Percentiles rank a stretch among this genome's conserved stretches.
Conservation (phyloP, 2,888 invertebrate genomes). For the Scelioninae gen. 1 region DNA sequence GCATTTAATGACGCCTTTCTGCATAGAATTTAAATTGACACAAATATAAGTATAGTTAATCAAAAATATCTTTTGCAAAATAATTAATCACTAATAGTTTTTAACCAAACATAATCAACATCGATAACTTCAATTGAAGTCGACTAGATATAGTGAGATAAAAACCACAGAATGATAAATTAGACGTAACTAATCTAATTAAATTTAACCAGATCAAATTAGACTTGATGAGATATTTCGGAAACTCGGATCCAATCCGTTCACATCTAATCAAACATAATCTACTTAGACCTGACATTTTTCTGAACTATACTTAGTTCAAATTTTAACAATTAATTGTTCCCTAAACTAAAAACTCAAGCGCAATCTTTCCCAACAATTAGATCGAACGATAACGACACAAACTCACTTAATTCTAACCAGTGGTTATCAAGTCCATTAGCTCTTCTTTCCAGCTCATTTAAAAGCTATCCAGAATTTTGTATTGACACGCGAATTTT, state of each 20-base stretch:
- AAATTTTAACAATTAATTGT: background rate
- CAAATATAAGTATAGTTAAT: no score
- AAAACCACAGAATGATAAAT: conserved; percentile 35
- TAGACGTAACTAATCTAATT: conserved; percentile 33
- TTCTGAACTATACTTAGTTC: background rate
- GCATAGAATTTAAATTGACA: background rate
- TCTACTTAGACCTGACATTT: conserved; percentile 4
- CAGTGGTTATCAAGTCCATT: no score
- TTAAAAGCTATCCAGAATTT: conserved; percentile 1
- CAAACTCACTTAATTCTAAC: no score
- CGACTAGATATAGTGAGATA: background rate
- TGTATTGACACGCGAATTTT: conserved; percentile 7
- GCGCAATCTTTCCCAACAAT: no score
- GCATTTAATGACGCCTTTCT: no score
- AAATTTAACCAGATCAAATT: conserved; percentile 23
- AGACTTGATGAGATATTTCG: background rate
- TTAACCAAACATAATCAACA: conserved; percentile 7
- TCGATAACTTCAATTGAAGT: conserved; percentile 2
- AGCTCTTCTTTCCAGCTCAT: conserved; percentile 3
- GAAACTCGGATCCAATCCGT: conserved; percentile 21
- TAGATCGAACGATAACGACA: no score
- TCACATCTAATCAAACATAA: conserved; percentile 21
- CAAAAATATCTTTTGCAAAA: background rate
- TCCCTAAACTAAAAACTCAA: background rate
- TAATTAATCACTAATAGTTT: background rate